Base-by-base conservation (phyloP, 2,797 vertebrate species). In the Typhlichthys eigenmanni region DNA sequence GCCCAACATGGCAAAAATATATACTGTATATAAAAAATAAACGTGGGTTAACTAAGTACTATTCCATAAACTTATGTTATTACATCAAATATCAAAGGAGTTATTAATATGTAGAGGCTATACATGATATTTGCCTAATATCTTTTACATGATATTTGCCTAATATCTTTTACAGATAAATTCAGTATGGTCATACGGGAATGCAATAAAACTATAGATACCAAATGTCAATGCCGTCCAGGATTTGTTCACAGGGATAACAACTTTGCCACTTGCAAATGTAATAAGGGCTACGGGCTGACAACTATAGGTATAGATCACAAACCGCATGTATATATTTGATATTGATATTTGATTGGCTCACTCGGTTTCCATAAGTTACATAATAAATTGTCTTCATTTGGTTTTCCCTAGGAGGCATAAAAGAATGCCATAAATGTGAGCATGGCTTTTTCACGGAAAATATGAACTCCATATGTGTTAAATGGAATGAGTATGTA, bases 401-500 rank as follows among this genome's bases (percentile, higher is more conserved):
- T 29, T 29, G 24, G 3, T 29, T 65, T 60, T 60, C 68, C 29
- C 34, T 10, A 71, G 43, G 9, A 5, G 46, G 8, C 7, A 6
- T 7, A 1, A 0, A 58, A 69, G 66, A 6, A n/a, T 92, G 91
- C 66, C 14, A 0, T 29, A 0, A 55, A 76, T 91, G 89, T 71
- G 0, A 14, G n/a, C 0, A 50, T 0, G 90, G 87, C 34, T 81
- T 55, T 73, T 91, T 86, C 69, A 85, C 4, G 58, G 0, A 4
- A 2, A 0, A 0, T 0, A 0, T 4, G 0, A 2, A 82, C 60
- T n/a, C 43, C 0, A 0, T 0, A 0, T 93, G 92, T 69, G 1
- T 14, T 47, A 63, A 72, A 73, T 86, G 80, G 88, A 88, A 47
- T 58, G 14, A 72, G 92, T 93, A 88, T 5, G 88, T 81, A 5